A percentile compares a stretch with the other conserved stretches of the same genome.
Conservation (phyloP, 2,797 vertebrate genomes). For the Phoxinus dragarum region DNA sequence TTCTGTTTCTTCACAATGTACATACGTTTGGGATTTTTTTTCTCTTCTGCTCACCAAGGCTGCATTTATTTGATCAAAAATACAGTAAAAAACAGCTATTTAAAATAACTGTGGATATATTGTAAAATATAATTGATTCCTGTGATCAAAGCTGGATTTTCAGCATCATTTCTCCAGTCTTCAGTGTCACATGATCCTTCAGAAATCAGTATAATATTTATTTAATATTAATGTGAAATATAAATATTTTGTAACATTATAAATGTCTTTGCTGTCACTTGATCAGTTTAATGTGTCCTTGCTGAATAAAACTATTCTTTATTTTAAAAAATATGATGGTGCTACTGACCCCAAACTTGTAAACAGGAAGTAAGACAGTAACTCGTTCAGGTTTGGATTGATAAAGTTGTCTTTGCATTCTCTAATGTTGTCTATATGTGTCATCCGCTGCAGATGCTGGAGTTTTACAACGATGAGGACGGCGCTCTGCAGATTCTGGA, state of each 20-base stretch:
- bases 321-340: too few species aligned
- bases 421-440: not conserved
- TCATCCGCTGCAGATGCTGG: conserved; percentile 82
- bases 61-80: not conserved
- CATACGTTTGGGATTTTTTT: not conserved
- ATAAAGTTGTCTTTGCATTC: too few species aligned
- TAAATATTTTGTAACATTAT: not conserved
- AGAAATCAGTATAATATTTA: not conserved
- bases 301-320: too few species aligned
- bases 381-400: too few species aligned
- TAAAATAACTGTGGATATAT: not conserved
- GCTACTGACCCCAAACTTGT: too few species aligned
- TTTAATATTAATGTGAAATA: too few species aligned
- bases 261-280: not conserved
- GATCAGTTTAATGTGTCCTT: too few species aligned
- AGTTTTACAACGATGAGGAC: conserved; percentile 82
- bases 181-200: not conserved
- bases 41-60: not conserved
- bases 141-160: not conserved
- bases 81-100: not conserved
- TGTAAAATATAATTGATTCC: not conserved
- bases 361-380: too few species aligned
- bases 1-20: not conserved
- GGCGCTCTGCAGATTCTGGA: conserved; percentile 81
- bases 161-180: not conserved